These are phyloP conservation scores for Phenganax subtilis DNA, from an alignment of 92 coral and sea anemone species.

Conservation along the genomic window DNA sequence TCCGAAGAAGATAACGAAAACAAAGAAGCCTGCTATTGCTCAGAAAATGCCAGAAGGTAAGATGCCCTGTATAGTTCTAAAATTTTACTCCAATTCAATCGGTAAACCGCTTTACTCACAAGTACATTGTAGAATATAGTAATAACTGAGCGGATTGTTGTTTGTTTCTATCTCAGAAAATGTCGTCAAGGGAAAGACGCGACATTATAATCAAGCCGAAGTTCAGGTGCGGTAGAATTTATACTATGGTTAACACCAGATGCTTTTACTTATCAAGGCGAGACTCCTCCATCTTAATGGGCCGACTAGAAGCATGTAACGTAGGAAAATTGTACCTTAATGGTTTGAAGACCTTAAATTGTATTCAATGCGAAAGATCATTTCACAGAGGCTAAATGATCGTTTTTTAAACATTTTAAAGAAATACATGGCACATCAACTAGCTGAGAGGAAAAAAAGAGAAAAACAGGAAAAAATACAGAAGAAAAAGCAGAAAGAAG, in stretches of 20 bases:
- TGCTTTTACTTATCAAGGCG: too few species aligned
- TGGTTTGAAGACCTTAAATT: neutral
- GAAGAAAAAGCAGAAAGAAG: conserved; percentile 74
- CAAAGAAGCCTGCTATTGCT: conserved; percentile 29
- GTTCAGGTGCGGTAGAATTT: too few species aligned
- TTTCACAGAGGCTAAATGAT: too few species aligned
- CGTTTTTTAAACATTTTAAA: too few species aligned
- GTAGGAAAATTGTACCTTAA: neutral
- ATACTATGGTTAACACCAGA: too few species aligned
- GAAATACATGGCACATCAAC: conserved; percentile 94
- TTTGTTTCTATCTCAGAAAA: conserved; percentile 25
- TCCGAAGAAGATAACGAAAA: conserved; percentile 44
- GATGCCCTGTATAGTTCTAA: neutral
- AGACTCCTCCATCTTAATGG: neutral
- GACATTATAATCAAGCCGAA: conserved; percentile 84
- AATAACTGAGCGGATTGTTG: neutral
- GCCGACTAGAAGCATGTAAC: too few species aligned
- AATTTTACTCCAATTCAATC: too few species aligned
- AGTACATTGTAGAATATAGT: neutral
- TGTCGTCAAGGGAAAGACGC: conserved; percentile 60
- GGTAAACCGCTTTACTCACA: neutral
- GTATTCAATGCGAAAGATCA: neutral
- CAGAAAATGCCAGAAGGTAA: conserved; percentile 24
- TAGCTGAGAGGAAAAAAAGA: conserved; percentile 79
- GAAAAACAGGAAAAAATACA: conserved; percentile 67